Conservation (phyloP, 2,797 vertebrate genomes). For the Danio albolineatus region DNA sequence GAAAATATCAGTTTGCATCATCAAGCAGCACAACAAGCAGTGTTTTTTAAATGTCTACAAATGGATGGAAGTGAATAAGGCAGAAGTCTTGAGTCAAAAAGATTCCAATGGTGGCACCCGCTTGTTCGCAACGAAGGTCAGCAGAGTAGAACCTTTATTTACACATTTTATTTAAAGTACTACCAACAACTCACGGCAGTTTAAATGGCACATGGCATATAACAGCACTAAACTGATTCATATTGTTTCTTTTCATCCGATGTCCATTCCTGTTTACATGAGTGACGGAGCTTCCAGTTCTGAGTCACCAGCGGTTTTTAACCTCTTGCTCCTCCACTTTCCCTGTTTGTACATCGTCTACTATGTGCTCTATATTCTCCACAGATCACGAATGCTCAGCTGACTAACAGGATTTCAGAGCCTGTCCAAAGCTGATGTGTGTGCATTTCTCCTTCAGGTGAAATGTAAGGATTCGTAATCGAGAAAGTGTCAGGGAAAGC, state of each 20-base stretch:
- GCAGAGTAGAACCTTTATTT: background rate
- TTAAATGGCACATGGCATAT: background rate
- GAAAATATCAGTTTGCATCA: too few species aligned
- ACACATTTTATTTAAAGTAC: background rate
- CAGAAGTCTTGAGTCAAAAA: too few species aligned
- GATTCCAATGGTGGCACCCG: too few species aligned
- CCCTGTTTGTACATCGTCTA: background rate
- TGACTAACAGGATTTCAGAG: constrained; percentile 49
- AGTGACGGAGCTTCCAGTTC: background rate
- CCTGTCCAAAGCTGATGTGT: constrained; percentile 53
- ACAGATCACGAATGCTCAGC: constrained; percentile 18
- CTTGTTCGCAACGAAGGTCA: too few species aligned
- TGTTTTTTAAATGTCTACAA: too few species aligned
- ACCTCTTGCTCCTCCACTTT: constrained; percentile 11
- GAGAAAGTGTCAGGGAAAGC: constrained; percentile 53
- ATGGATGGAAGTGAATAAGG: too few species aligned
- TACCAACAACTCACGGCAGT: background rate
- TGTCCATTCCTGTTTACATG: background rate
- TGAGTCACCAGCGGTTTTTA: constrained; percentile 17
- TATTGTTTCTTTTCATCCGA: background rate
- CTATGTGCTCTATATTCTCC: constrained; percentile 7
- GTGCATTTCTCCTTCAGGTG: constrained; percentile 51
- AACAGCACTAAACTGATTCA: background rate
- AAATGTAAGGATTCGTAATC: constrained; percentile 45
- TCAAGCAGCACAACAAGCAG: too few species aligned